These are phyloP conservation scores for Erythrocercus mccallii DNA, from an alignment of 2,113 vertebrate genomes.

Conservation along the genomic window DNA sequence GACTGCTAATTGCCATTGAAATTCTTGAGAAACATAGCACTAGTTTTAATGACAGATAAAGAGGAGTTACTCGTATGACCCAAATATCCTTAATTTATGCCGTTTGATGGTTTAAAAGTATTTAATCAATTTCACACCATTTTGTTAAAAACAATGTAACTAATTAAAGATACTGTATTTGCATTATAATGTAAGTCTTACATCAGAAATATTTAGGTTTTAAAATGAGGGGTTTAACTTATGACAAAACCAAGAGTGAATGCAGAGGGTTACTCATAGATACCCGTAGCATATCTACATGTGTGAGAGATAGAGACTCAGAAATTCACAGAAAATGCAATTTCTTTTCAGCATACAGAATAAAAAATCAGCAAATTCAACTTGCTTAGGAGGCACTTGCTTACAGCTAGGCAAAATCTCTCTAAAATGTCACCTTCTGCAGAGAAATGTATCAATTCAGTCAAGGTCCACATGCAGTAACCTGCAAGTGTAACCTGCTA, in stretches of 20 bases:
- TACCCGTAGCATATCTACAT: not conserved
- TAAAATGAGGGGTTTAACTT: not conserved
- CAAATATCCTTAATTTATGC: not conserved
- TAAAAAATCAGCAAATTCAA: not conserved
- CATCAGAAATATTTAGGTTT: not conserved
- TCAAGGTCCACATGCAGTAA: not conserved
- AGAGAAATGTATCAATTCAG: not conserved
- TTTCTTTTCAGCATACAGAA: not conserved
- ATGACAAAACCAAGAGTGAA: not conserved
- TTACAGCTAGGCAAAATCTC: not conserved
- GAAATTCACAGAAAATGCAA: not conserved
- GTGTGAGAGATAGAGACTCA: not conserved
- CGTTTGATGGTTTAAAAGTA: not conserved
- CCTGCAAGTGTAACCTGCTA: not conserved
- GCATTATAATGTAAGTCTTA: not conserved
- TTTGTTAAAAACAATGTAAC: not conserved
- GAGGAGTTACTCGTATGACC: not conserved
- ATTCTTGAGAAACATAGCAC: not conserved
- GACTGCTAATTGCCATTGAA: not conserved
- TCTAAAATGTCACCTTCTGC: not conserved
- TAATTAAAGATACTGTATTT: not conserved
- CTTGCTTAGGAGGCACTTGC: not conserved
- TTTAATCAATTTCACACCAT: not conserved
- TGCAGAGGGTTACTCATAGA: not conserved
- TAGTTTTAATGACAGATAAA: not conserved